Conservation (phyloP, 2,797 vertebrate species). For the Lacerta agilis region DNA sequence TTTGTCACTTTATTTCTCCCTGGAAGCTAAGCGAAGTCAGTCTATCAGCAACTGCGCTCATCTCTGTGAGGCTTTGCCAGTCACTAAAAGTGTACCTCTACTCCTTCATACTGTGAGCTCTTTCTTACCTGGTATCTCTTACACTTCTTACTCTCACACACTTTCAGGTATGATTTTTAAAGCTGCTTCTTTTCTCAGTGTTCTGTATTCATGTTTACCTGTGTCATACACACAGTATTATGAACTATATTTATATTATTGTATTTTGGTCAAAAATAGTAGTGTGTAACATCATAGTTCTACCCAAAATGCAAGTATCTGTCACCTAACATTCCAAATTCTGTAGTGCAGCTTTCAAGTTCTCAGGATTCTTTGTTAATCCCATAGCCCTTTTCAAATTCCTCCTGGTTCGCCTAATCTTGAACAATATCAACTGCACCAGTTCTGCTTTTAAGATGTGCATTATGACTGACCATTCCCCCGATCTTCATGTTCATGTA, state of each 20-base stretch:
- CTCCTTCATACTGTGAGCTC: conserved; percentile 99
- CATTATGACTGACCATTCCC: not conserved
- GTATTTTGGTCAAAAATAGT: not conserved
- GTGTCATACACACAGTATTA: conserved; percentile 38
- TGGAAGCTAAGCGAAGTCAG: conserved; percentile 98
- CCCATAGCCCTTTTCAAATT: not conserved
- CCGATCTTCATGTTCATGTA: not conserved
- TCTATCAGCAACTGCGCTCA: conserved; percentile 99
- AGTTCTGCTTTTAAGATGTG: not conserved
- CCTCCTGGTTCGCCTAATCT: not conserved
- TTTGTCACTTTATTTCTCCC: conserved; percentile 79
- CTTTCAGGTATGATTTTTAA: conserved; percentile 94
- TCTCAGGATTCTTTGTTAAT: not conserved
- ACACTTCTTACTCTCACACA: conserved; percentile 97
- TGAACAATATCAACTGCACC: not conserved
- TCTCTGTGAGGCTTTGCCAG: conserved; percentile 96
- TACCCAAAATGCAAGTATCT: not conserved
- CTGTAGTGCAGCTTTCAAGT: not conserved
- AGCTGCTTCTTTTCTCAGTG: conserved; percentile 59
- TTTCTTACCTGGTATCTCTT: conserved; percentile 99
- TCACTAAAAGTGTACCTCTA: conserved; percentile 97
- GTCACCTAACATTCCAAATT: not conserved
- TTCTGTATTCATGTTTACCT: conserved; percentile 48
- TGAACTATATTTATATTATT: not conserved
- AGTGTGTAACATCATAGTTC: not conserved